Conservation (phyloP, 2,797 vertebrate genomes). For the Borostomias antarcticus region DNA sequence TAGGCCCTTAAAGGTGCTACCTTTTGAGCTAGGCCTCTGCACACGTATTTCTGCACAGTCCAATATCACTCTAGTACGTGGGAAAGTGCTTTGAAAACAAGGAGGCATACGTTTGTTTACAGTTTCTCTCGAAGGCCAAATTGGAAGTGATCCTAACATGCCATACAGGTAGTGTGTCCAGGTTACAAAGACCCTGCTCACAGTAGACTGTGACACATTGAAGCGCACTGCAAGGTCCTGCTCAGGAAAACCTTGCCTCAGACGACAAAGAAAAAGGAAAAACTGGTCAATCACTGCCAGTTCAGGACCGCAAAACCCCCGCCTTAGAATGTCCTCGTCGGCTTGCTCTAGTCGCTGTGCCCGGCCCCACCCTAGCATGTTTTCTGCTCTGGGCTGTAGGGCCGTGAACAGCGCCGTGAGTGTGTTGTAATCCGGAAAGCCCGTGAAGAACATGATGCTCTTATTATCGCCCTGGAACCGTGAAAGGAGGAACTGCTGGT, state of each 20-base stretch:
- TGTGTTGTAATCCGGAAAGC: slow-evolving; percentile 1
- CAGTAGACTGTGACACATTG: slow-evolving; percentile 20
- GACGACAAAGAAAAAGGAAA: slow-evolving; percentile 16
- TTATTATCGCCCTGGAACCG: slow-evolving; percentile 8
- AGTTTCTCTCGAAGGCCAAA: slow-evolving; percentile 9
- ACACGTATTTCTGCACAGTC: slow-evolving; percentile 9
- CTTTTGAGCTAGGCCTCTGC: slow-evolving; percentile 14
- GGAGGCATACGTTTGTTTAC: slow-evolving; percentile 4
- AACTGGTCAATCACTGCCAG: slow-evolving; percentile 4
- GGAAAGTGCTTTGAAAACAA: slow-evolving; percentile 10
- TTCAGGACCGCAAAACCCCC: not conserved
- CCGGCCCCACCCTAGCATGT: slow-evolving; percentile 10
- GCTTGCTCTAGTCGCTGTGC: slow-evolving; percentile 3
- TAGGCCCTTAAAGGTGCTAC: not conserved
- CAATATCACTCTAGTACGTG: not conserved
- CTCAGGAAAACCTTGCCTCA: slow-evolving; percentile 14
- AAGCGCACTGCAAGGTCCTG: slow-evolving; percentile 8
- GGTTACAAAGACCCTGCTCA: slow-evolving; percentile 9
- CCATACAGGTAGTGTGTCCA: slow-evolving; percentile 14
- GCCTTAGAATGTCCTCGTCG: not conserved
- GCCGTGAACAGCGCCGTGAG: slow-evolving; percentile 14
- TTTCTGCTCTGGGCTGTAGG: slow-evolving; percentile 9
- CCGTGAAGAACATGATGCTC: slow-evolving; percentile 11
- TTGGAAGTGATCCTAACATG: slow-evolving; percentile 12
- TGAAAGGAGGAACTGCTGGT: not conserved